Percentiles rank a stretch among this genome's conserved stretches.
These are phyloP conservation scores for Epizoanthus ramosus DNA, from an alignment of 92 coral and sea anemone species.

Conservation along the genomic window DNA sequence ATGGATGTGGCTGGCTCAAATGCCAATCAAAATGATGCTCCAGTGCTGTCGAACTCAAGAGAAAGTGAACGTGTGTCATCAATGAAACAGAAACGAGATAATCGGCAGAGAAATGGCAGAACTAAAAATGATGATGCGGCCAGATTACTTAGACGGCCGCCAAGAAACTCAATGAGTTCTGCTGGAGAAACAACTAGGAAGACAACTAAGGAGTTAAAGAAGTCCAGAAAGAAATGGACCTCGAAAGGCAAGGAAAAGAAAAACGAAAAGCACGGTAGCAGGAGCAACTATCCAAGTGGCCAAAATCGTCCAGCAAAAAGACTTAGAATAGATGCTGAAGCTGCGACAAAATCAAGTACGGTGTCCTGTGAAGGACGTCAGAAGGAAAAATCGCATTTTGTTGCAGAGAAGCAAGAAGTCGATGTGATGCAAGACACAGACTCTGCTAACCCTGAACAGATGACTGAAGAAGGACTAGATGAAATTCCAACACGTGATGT, in stretches of 20 bases:
- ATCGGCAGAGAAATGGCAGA: background rate
- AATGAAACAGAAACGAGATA: constrained; percentile 3
- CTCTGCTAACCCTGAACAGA: constrained; percentile 27
- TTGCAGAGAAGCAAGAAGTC: constrained; percentile 5
- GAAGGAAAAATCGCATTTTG: background rate
- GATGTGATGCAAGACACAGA: constrained; percentile 47
- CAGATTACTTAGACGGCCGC: background rate
- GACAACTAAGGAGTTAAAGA: constrained; percentile 71
- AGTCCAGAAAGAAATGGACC: constrained; percentile 47
- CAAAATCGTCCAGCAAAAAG: constrained; percentile 1
- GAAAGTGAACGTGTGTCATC: background rate
- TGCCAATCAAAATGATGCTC: background rate
- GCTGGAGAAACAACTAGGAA: constrained; percentile 28
- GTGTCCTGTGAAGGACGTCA: background rate
- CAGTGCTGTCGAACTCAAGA: background rate
- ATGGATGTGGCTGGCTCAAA: background rate
- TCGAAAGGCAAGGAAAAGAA: constrained; percentile 34
- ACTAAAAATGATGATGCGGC: background rate
- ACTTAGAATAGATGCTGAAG: background rate
- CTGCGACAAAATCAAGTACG: background rate
- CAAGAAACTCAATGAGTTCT: constrained; percentile 6
- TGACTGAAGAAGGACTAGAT: constrained; percentile 35
- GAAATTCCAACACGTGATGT: constrained; percentile 61
- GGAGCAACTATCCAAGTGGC: background rate
- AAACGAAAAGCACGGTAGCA: constrained; percentile 14